Evolutionary conservation across 2,113 vertebrate species (phyloP).

Genomic region (Carassius auratus): DNA sequence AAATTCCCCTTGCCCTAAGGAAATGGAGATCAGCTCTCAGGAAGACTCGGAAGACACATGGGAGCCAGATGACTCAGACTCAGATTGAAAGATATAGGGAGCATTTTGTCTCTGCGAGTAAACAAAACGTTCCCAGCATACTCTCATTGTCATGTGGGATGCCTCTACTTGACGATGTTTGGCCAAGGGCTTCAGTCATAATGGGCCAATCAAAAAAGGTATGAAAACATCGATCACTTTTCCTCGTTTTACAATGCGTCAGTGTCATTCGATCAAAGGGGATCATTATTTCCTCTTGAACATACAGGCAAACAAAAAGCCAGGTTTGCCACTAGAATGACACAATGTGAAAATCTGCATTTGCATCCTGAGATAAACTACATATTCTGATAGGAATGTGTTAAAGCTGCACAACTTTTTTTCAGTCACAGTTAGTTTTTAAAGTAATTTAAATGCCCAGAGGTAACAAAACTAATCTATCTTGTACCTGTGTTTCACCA

Average conservation of each 20-base stretch:
- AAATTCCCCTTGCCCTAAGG: conserved; percentile 34
- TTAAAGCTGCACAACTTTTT: background rate
- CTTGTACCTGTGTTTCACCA: background rate
- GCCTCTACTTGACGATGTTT: background rate
- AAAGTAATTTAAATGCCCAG: background rate
- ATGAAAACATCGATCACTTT: background rate
- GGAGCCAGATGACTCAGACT: conserved; percentile 33
- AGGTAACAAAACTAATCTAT: background rate
- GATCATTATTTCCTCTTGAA: conserved; percentile 11
- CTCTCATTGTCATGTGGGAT: background rate
- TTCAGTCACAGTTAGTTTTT: background rate
- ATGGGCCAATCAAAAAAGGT: conserved; percentile 12
- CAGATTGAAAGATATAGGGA: conserved; percentile 8
- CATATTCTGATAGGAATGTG: background rate
- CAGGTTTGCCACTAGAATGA: background rate
- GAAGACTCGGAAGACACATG: background rate
- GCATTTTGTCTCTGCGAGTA: conserved; percentile 23
- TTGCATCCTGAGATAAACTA: background rate
- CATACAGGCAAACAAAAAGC: background rate
- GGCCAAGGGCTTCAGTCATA: background rate
- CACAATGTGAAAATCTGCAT: background rate
- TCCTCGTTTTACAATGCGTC: background rate
- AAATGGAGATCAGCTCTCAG: conserved; percentile 34
- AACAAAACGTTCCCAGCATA: conserved; percentile 13
- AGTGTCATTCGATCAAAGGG: background rate